Percentiles rank a stretch among this genome's conserved stretches.
phyloP scores from a whole-genome alignment of 37 sponge, comb jelly and placozoan genomes.

The Crambe crambe region DNA sequence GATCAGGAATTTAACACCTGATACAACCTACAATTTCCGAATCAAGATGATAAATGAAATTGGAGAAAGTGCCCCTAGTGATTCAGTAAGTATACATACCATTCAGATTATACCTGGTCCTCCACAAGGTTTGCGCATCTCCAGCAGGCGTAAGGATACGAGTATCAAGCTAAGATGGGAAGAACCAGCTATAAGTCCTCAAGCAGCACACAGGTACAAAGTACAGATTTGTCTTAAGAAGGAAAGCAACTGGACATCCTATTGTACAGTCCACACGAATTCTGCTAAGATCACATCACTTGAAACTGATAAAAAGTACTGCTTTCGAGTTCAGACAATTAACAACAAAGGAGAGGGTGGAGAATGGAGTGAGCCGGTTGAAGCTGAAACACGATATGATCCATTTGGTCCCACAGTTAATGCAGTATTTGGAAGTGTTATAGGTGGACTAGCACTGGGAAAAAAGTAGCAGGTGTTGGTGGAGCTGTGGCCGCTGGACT shows the following conservation, averaged over 20 bases:
- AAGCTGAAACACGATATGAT: neutral
- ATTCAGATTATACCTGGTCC: neutral
- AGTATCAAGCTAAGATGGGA: neutral
- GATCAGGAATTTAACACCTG: neutral
- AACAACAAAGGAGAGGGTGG: neutral
- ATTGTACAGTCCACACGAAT: neutral
- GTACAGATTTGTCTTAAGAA: neutral
- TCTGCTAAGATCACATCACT: neutral
- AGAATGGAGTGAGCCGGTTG: neutral
- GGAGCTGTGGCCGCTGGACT: neutral
- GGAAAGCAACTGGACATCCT: neutral
- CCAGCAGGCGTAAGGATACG: neutral
- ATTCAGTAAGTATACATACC: neutral
- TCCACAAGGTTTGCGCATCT: neutral
- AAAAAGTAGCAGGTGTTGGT: neutral
- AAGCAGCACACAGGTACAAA: neutral
- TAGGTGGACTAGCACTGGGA: neutral
- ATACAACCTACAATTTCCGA: neutral
- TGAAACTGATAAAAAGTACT: neutral
- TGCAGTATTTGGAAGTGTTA: neutral
- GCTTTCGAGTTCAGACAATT: neutral
- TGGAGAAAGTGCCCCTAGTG: conserved; percentile 5
- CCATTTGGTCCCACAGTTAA: neutral
- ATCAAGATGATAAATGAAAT: neutral
- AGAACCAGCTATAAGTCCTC: neutral